These are phyloP conservation scores for Cryptocephalus moraei DNA, from an alignment of 2,888 invertebrate genomes.

Conservation along the genomic window DNA sequence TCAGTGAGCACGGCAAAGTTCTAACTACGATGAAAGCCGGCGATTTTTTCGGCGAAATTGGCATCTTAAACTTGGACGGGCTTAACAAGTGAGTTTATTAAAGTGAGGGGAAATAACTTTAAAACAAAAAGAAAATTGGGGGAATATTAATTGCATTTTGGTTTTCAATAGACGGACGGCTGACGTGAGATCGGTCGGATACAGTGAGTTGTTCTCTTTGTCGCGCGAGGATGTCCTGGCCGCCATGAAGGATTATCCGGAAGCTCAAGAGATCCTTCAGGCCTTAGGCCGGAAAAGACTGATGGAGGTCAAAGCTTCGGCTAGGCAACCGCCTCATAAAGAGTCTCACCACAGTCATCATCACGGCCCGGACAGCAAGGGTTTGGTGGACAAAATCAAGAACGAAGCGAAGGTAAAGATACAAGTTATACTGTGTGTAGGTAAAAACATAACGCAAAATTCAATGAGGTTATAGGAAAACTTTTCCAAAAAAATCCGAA, in stretches of 20 bases:
- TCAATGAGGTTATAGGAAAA: background rate
- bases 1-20: slow-evolving; percentile 87
- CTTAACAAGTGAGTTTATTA: slow-evolving; percentile 71
- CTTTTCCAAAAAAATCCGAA: background rate
- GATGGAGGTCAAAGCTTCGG: slow-evolving; percentile 62
- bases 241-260: slow-evolving; percentile 95
- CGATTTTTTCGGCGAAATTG: slow-evolving; percentile 96
- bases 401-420: slow-evolving; percentile 61
- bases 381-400: slow-evolving; percentile 73
- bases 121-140: too few species aligned
- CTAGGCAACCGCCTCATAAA: slow-evolving; percentile 28
- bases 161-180: slow-evolving; percentile 68
- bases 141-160: too few species aligned
- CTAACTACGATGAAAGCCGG: slow-evolving; percentile 94
- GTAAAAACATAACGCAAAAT: background rate
- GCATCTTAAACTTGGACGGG: slow-evolving; percentile 90
- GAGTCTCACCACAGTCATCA: slow-evolving; percentile 24
- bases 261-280: slow-evolving; percentile 90
- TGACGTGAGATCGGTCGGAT: slow-evolving; percentile 91
- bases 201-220: slow-evolving; percentile 87
- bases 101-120: background rate
- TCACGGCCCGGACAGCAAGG: slow-evolving; percentile 38
- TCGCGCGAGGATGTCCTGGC: slow-evolving; percentile 89
- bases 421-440: too few species aligned
- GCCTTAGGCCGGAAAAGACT: slow-evolving; percentile 76